A percentile compares a stretch with the other conserved stretches of the same genome.
phyloP scores from a whole-genome alignment of 2,797 vertebrate genomes.

The Melanotaenia pygmaea region DNA sequence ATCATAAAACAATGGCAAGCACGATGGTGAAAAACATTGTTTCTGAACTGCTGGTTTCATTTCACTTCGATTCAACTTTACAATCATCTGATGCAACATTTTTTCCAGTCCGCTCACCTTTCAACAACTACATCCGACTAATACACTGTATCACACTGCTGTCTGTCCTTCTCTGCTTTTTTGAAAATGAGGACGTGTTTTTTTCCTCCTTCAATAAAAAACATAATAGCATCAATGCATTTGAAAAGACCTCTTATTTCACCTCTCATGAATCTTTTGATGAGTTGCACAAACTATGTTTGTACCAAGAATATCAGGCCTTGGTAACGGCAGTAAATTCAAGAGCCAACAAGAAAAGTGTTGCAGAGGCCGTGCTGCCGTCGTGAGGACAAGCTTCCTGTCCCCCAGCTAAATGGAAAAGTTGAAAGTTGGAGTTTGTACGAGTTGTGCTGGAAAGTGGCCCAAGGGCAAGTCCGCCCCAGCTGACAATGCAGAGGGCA shows the following conservation, averaged over 20 bases:
- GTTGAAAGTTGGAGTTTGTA: constrained; percentile 53
- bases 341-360: constrained; percentile 24
- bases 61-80: constrained; percentile 14
- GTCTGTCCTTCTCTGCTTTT: constrained; percentile 39
- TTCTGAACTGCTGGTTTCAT: constrained; percentile 21
- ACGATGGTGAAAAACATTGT: constrained; percentile 13
- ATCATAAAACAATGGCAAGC: not conserved
- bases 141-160: constrained; percentile 46
- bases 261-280: not conserved
- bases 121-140: constrained; percentile 30
- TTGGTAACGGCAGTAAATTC: constrained; percentile 41
- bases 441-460: constrained; percentile 55
- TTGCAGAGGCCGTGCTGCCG: constrained; percentile 32
- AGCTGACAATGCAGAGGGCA: constrained; percentile 54
- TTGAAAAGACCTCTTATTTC: constrained; percentile 24
- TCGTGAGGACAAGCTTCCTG: constrained; percentile 45
- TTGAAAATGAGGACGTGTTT: constrained; percentile 50
- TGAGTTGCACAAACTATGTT: not conserved
- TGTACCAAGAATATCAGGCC: constrained; percentile 17
- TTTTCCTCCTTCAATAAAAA: constrained; percentile 41
- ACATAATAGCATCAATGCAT: constrained; percentile 47
- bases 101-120: constrained; percentile 15
- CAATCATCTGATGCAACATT: constrained; percentile 31
- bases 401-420: constrained; percentile 61
- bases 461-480: constrained; percentile 62